Evolutionary conservation across 2,888 invertebrate species (phyloP).

Genomic region (Unio delphinus): DNA sequence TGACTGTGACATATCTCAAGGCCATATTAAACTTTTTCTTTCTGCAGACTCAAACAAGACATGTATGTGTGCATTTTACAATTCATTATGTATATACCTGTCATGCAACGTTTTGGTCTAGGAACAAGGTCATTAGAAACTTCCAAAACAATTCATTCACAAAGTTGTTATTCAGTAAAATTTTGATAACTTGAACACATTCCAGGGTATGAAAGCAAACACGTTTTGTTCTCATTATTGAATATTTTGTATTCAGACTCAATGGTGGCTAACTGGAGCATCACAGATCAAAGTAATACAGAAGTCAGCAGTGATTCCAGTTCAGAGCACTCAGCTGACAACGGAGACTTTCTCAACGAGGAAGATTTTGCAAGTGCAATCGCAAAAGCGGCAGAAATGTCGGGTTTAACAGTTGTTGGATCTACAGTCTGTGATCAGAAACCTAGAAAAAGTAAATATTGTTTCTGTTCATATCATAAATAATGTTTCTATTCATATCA

Average conservation of each 20-base stretch:
- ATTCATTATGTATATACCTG: too few species aligned
- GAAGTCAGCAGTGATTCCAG: constrained; percentile 67
- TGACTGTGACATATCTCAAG: too few species aligned
- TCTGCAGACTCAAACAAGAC: too few species aligned
- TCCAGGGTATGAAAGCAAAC: background rate
- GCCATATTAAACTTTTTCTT: too few species aligned
- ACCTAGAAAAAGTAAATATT: constrained; percentile 34
- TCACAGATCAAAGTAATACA: constrained; percentile 62
- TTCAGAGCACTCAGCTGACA: constrained; percentile 40
- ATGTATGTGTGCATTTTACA: too few species aligned
- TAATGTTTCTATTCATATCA: too few species aligned
- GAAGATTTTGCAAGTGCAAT: constrained; percentile 72
- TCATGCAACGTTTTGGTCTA: too few species aligned
- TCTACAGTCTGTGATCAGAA: constrained; percentile 62
- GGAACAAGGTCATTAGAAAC: too few species aligned
- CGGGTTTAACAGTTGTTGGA: constrained; percentile 70
- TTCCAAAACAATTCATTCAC: too few species aligned
- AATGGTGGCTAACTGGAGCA: constrained; percentile 47
- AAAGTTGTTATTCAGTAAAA: too few species aligned
- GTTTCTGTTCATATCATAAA: too few species aligned
- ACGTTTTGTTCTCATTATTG: background rate
- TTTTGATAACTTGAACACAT: too few species aligned
- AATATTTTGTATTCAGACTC: constrained; percentile 18
- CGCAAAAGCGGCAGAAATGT: constrained; percentile 70
- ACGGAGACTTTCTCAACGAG: constrained; percentile 70